Evolutionary conservation across 2,113 vertebrate genomes (phyloP).

Genomic region (Peromyscus leucopus): DNA sequence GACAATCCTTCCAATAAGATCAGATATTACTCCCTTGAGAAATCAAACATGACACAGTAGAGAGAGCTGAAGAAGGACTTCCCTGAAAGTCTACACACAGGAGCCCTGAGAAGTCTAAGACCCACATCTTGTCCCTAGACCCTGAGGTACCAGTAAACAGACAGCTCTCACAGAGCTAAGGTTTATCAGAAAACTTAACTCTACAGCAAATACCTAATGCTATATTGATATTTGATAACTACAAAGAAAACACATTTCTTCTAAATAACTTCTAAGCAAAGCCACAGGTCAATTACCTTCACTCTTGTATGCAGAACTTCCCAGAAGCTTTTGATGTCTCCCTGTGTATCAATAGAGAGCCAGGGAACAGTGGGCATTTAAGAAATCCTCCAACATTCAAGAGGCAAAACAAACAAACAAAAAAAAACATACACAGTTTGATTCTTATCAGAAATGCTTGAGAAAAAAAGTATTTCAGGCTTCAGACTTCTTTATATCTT

Average conservation of each 20-base stretch:
- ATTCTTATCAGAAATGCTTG: background rate
- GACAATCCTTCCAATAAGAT: background rate
- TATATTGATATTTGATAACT: background rate
- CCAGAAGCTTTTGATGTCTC: background rate
- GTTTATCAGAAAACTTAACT: slow-evolving; percentile 6
- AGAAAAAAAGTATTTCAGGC: background rate
- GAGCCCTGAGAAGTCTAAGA: background rate
- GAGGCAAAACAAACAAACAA: background rate
- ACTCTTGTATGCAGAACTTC: background rate
- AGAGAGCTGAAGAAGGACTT: background rate
- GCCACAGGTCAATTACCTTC: background rate
- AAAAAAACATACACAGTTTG: background rate
- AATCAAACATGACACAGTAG: background rate
- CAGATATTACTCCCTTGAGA: background rate
- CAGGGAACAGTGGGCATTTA: background rate
- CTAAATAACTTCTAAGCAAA: background rate
- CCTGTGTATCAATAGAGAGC: background rate
- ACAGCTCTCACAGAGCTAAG: background rate
- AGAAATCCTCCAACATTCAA: slow-evolving; percentile 27
- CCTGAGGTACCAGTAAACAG: background rate
- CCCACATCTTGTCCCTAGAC: background rate
- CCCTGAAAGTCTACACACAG: background rate
- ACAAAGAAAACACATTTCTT: background rate
- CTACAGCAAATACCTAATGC: background rate
- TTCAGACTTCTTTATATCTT: background rate